A percentile compares a stretch with the other conserved stretches of the same genome.
Conservation (phyloP, 2,113 vertebrate species). For the Rhineura floridana region DNA sequence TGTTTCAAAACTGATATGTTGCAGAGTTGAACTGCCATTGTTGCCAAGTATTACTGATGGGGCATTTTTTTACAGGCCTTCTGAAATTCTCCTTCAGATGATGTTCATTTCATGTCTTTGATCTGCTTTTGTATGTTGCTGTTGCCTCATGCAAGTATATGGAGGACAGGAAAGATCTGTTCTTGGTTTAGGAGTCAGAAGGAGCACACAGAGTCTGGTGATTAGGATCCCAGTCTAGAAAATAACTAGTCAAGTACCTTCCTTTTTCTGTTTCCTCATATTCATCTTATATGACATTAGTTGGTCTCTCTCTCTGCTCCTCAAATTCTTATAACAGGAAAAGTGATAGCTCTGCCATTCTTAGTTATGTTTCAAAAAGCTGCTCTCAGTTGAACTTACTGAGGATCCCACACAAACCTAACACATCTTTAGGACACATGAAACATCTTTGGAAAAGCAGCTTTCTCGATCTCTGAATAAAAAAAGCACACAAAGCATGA, state of each 20-base stretch:
- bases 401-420: neutral
- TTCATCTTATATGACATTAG: neutral
- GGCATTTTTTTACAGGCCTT: neutral
- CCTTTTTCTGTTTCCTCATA: neutral
- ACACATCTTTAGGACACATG: neutral
- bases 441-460: neutral
- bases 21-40: no score
- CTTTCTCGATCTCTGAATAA: neutral
- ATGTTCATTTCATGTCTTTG: neutral
- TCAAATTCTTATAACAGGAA: neutral
- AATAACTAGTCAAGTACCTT: neutral
- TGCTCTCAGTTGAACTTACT: neutral
- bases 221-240: neutral
- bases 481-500: neutral
- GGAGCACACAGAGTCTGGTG: no score
- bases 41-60: neutral
- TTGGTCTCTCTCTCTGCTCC: neutral
- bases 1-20: neutral
- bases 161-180: conserved; percentile 13
- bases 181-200: neutral
- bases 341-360: neutral
- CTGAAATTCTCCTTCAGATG: neutral
- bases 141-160: conserved; percentile 27
- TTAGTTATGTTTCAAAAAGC: neutral
- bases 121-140: conserved; percentile 5